phyloP scores from a whole-genome alignment of 1,140 invertebrate genomes.

The Leucophenga varia region DNA sequence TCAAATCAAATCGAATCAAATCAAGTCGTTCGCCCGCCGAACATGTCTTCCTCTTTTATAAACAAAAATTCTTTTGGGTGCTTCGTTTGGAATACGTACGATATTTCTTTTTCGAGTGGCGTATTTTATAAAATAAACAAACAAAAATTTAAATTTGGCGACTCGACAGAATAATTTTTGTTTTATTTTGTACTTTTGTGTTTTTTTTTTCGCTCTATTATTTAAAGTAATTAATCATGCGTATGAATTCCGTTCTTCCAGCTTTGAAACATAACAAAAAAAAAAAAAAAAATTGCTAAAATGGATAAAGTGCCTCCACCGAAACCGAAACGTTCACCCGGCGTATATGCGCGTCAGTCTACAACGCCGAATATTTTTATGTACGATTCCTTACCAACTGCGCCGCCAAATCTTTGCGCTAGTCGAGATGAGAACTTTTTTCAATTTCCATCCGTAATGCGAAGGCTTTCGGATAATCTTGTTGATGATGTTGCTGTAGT shows the following conservation, averaged over 20 bases:
- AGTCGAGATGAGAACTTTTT: conserved; percentile 38
- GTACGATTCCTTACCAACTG: conserved; percentile 47
- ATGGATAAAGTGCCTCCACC: conserved; percentile 33
- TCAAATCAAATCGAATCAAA: too few relatives aligned
- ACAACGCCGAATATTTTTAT: conserved; percentile 9
- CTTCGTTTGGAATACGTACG: conserved; percentile 39
- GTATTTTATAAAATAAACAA: conserved; percentile 40
- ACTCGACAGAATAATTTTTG: too few relatives aligned
- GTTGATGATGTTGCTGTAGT: too few relatives aligned
- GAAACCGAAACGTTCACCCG: conserved; percentile 28
- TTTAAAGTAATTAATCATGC: too few relatives aligned
- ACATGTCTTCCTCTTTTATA: conserved; percentile 53
- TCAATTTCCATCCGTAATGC: conserved; percentile 34
- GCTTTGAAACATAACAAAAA: too few relatives aligned
- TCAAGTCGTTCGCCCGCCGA: conserved; percentile 27
- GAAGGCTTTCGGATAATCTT: conserved; percentile 5
- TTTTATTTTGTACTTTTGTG: too few relatives aligned
- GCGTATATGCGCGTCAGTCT: conserved; percentile 4
- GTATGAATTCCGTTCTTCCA: too few relatives aligned
- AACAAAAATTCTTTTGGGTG: conserved; percentile 46
- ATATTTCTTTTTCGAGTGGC: conserved; percentile 51
- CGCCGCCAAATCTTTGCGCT: conserved; percentile 42
- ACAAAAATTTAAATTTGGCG: conserved; percentile 40
- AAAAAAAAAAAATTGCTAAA: conserved; percentile 8
- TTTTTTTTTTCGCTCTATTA: too few relatives aligned